Base-by-base conservation (phyloP, 2,113 vertebrate genomes). In the Mastomys natalensis region DNA sequence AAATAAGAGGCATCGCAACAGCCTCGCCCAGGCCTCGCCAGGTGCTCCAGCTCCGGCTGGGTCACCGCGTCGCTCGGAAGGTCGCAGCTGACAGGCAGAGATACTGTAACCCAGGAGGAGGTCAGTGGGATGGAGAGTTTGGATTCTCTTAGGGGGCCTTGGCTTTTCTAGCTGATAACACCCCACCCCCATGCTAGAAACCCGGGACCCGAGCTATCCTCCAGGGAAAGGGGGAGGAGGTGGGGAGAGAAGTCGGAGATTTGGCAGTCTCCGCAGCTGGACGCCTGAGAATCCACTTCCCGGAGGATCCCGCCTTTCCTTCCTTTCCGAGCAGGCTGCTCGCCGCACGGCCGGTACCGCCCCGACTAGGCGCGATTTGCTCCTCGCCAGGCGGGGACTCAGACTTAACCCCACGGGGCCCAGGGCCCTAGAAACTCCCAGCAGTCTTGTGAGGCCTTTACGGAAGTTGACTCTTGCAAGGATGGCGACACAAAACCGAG, bases 381-480 rank as follows among this genome's bases (percentile, higher is more conserved):
- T 89, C 8, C 77, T 48, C 0, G 12, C 48, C 64, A n/a, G 95
- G 86, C 90, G 90, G 88, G 58, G 96, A 94, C 93, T 95, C 90
- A 73, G 76, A 89, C 43, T 95, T 97, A 95, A 95, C 96, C 94
- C 86, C 81, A 34, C 85, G 85, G 97, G 94, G 92, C 53, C 96
- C 96, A 78, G 0, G 58, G 60, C 76, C 64, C 1, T 34, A 82
- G 40, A 77, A 62, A 74, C 37, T 37, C 86, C 26, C 4, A 11
- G 89, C 70, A n/a, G 85, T 90, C 78, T 60, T n/a, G 24, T 5
- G 88, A 29, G 68, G 88, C 89, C 68, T 77, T 37, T 55, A 13
- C 5, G 70, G 91, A 95, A 95, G 58, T 45, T 45, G 86, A 72
- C 70, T 90, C 55, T 3, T 5, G 74, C 62, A 24, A 13, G 70